Conservation (phyloP, 2,797 vertebrate genomes). For the Etheostoma perlongum region DNA sequence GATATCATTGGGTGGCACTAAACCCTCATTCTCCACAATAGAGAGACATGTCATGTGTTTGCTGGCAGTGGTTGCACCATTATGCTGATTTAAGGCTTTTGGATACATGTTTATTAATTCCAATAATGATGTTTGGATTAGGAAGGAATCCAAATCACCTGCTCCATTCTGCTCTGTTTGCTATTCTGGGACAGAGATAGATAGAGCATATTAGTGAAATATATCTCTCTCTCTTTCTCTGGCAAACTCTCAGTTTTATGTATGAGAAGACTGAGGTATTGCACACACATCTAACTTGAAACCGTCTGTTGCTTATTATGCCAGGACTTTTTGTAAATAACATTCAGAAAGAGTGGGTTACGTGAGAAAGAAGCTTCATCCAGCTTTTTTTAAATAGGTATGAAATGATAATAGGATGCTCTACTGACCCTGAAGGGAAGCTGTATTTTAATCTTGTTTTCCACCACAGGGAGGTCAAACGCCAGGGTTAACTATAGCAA, state of each 20-base stretch:
- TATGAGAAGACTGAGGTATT: conserved; percentile 8
- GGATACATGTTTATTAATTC: conserved; percentile 66
- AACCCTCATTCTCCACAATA: conserved; percentile 60
- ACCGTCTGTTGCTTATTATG: neutral
- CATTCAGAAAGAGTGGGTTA: neutral
- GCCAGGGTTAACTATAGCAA: neutral
- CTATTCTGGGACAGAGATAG: conserved; percentile 31
- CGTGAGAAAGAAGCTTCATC: neutral
- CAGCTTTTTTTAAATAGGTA: neutral
- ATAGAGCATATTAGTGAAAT: conserved; percentile 9
- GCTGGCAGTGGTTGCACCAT: conserved; percentile 48
- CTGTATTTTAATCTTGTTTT: conserved; percentile 10
- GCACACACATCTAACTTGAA: neutral
- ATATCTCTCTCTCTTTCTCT: neutral
- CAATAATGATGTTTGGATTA: conserved; percentile 69
- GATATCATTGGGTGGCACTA: conserved; percentile 51
- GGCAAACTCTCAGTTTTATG: neutral
- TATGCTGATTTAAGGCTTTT: conserved; percentile 70
- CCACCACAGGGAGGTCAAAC: conserved; percentile 3
- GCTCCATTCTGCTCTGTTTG: conserved; percentile 40
- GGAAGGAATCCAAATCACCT: conserved; percentile 62
- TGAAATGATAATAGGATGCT: neutral
- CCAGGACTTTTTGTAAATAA: conserved; percentile 1
- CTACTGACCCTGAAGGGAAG: conserved; percentile 1
- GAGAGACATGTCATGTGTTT: conserved; percentile 45